A percentile compares a stretch with the other conserved stretches of the same genome.
phyloP scores from a whole-genome alignment of 2,113 vertebrate species.

The Barbus barbus region DNA sequence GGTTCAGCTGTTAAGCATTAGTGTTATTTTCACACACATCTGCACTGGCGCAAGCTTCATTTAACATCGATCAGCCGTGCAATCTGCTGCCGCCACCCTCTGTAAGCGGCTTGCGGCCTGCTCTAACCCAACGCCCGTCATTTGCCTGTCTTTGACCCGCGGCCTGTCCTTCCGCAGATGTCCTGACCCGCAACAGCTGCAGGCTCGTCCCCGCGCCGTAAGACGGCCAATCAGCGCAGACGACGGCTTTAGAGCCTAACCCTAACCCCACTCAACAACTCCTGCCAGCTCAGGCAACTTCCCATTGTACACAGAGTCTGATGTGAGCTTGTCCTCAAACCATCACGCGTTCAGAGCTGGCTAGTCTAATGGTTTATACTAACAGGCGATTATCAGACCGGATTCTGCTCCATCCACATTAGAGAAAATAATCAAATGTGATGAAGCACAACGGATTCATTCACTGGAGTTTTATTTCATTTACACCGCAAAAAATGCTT shows the following conservation, averaged over 20 bases:
- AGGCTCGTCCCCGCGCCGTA: neutral
- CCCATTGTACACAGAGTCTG: too few species aligned
- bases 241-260: too few species aligned
- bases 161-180: constrained; percentile 19
- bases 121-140: neutral
- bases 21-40: constrained; percentile 31
- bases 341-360: too few species aligned
- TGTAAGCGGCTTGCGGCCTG: constrained; percentile 30
- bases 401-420: too few species aligned
- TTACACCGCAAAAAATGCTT: too few species aligned
- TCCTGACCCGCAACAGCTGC: constrained; percentile 32
- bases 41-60: constrained; percentile 5
- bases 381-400: too few species aligned
- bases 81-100: constrained; percentile 8
- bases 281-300: too few species aligned
- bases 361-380: too few species aligned
- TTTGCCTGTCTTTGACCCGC: constrained; percentile 10
- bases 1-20: constrained; percentile 34
- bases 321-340: too few species aligned
- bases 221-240: neutral
- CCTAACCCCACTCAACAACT: neutral
- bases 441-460: too few species aligned
- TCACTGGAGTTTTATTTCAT: too few species aligned
- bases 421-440: too few species aligned
- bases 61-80: neutral